Base-by-base conservation (phyloP, 2,888 invertebrate genomes). In the Spatulosminthurus flaviceps region DNA sequence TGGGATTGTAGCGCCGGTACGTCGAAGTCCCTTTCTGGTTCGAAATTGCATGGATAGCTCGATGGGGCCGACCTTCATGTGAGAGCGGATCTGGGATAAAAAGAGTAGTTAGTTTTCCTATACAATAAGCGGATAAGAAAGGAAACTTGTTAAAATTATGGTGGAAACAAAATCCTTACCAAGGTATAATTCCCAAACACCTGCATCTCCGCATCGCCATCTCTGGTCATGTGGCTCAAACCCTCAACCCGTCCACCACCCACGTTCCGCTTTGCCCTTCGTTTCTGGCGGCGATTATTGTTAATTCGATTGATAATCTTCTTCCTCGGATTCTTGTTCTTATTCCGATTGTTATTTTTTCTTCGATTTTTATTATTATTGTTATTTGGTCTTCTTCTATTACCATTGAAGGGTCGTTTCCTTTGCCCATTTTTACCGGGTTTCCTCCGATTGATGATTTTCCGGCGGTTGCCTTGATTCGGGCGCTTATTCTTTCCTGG, bases 191-290 rank as follows among this genome's bases (percentile, higher is more conserved):
- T 85, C 9, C 85, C 85, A 80, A 84, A 85, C 22, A 83, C 69
- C 76, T 84, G 84, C 85, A 85, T 85, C 34, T 85, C 85, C 0
- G 84, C 84, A 77, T 85, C 84, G 0, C 84, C 84, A 80, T 85
- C 85, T 11, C 85, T 51, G 22, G 24, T 11, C 2, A 84, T 75
- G 22, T 70, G 69, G 26, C 83, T 84, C 9, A 85, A 78, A 1
- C 85, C 85, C 64, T 84, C 83, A 24, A 85, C 83, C 11, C 83
- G 74, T 1, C 85, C 85, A 4, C 84, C 83, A 5, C 85, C 85
- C 0, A 85, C 83, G 75, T 83, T 81, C 61, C 81, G 82, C 7
- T 66, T 34, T 24, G 71, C 74, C 22, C 80, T 70, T 16, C 83
- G 28, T 26, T 71, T 79, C 51, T 67, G 34, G 13, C 74, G 5